Conservation (phyloP, 2,888 invertebrate genomes). For the Merodon equestris region DNA sequence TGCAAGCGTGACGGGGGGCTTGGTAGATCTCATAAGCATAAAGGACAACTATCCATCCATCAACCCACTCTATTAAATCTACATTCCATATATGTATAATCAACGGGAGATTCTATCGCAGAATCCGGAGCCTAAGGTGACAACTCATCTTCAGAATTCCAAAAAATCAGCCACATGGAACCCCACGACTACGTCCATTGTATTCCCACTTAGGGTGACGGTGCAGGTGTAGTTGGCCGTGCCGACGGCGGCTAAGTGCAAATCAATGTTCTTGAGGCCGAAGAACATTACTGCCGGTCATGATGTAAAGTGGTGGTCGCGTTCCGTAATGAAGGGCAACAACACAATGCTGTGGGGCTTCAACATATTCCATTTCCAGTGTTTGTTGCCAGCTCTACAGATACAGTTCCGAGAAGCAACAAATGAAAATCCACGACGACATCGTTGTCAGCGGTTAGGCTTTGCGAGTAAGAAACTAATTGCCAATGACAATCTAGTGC, state of each 20-base stretch:
- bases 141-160: constrained; percentile 43
- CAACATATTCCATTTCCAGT: background rate
- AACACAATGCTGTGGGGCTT: constrained; percentile 28
- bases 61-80: background rate
- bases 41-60: constrained; percentile 5
- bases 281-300: constrained; percentile 22
- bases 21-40: constrained; percentile 7
- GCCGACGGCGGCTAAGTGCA: constrained; percentile 57
- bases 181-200: background rate
- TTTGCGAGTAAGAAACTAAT: constrained; percentile 43
- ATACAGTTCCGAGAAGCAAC: too few relatives aligned
- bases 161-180: constrained; percentile 42
- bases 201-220: constrained; percentile 18
- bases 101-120: too few relatives aligned
- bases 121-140: too few relatives aligned
- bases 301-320: constrained; percentile 10
- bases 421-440: constrained; percentile 44
- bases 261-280: constrained; percentile 60
- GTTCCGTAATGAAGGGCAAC: constrained; percentile 4
- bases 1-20: background rate
- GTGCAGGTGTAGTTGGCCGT: constrained; percentile 25
- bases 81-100: too few relatives aligned
- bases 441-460: constrained; percentile 4
- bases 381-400: too few relatives aligned
- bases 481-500: constrained; percentile 37